Percentiles rank a stretch among this genome's conserved stretches.
These are phyloP conservation scores for Caenorhabditis japonica DNA, from an alignment of 2,888 invertebrate species.

Conservation along the genomic window DNA sequence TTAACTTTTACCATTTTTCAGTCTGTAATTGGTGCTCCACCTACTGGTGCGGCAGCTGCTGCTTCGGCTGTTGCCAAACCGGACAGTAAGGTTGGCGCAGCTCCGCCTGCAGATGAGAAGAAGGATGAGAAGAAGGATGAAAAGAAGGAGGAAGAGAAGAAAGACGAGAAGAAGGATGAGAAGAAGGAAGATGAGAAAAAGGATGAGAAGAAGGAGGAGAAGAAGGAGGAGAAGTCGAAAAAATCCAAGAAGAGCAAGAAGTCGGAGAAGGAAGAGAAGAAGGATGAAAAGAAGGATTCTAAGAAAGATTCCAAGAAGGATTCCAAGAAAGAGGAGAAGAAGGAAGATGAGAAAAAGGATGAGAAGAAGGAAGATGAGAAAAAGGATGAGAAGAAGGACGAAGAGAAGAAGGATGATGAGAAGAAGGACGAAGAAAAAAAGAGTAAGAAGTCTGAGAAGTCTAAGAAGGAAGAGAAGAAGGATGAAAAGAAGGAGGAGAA, in stretches of 20 bases:
- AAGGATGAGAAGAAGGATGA: neutral
- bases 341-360: constrained; percentile 12
- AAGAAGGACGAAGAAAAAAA: constrained; percentile 11
- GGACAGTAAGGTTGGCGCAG: too few relatives aligned
- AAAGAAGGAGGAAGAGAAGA: neutral
- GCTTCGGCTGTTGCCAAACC: too few relatives aligned
- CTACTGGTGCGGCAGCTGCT: too few relatives aligned
- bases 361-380: constrained; percentile 22
- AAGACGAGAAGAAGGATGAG: neutral
- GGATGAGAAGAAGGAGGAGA: neutral
- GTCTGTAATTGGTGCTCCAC: too few relatives aligned
- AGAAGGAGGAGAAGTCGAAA: too few relatives aligned
- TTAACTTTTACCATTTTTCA: too few relatives aligned
- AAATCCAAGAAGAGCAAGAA: neutral
- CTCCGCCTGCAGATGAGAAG: too few relatives aligned
- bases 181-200: neutral
- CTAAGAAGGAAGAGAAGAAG: neutral
- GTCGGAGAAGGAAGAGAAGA: neutral
- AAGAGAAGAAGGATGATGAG: constrained; percentile 14
- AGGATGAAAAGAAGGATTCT: neutral
- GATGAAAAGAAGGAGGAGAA: constrained; percentile 5
- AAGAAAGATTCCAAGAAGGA: constrained; percentile 10
- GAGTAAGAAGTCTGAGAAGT: constrained; percentile 11
- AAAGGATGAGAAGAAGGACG: neutral
- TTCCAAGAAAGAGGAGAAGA: constrained; percentile 19